phyloP scores from a whole-genome alignment of 2,797 vertebrate species.

The Pempheris klunzingeri region DNA sequence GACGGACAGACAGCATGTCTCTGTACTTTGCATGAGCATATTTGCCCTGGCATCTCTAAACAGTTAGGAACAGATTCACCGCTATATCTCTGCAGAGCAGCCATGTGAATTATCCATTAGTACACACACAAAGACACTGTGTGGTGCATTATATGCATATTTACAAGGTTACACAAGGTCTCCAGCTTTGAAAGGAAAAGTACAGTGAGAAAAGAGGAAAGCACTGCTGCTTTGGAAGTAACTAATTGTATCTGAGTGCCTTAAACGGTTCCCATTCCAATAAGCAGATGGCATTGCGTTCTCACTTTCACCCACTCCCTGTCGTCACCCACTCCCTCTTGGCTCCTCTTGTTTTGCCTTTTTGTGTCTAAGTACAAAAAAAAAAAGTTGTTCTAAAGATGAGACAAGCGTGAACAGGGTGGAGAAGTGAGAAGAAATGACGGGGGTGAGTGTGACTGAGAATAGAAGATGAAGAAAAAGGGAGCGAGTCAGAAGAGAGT shows the following conservation, averaged over 20 bases:
- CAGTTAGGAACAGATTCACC: slow-evolving; percentile 68
- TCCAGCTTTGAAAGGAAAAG: slow-evolving; percentile 64
- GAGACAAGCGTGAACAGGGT: slow-evolving; percentile 22
- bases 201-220: slow-evolving; percentile 51
- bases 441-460: slow-evolving; percentile 21
- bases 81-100: slow-evolving; percentile 58
- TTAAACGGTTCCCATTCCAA: slow-evolving; percentile 39
- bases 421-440: slow-evolving; percentile 29
- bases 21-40: slow-evolving; percentile 69
- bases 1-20: slow-evolving; percentile 19
- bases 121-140: slow-evolving; percentile 53
- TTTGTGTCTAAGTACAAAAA: slow-evolving; percentile 17
- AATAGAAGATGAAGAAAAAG: slow-evolving; percentile 30
- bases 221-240: slow-evolving; percentile 24
- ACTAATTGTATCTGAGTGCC: slow-evolving; percentile 29
- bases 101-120: slow-evolving; percentile 55
- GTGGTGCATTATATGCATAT: slow-evolving; percentile 58
- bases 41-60: slow-evolving; percentile 73
- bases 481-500: neutral
- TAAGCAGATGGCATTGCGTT: slow-evolving; percentile 69
- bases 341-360: slow-evolving; percentile 53
- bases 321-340: slow-evolving; percentile 39
- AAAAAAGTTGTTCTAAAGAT: slow-evolving; percentile 38
- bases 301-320: slow-evolving; percentile 69
- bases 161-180: slow-evolving; percentile 57